These are phyloP conservation scores for Dicyrtoma fusca DNA, from an alignment of 2,888 invertebrate species.

Conservation along the genomic window DNA sequence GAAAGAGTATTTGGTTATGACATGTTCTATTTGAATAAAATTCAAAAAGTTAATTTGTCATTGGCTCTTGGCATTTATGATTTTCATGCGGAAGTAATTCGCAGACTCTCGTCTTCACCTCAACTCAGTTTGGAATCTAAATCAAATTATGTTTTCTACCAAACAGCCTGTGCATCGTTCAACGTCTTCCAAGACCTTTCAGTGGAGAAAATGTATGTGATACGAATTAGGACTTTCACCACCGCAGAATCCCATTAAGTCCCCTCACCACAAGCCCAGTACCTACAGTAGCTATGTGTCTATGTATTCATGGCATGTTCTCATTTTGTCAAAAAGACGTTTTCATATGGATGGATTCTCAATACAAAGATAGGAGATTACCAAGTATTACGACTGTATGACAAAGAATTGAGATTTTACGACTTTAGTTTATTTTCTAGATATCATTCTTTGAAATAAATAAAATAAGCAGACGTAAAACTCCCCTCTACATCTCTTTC, in stretches of 20 bases:
- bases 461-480: not conserved
- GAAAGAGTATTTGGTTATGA: not conserved
- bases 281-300: too few species aligned
- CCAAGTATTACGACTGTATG: constrained; percentile 15
- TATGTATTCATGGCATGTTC: too few species aligned
- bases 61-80: constrained; percentile 3
- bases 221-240: not conserved
- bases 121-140: not conserved
- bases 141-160: not conserved
- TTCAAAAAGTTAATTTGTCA: constrained; percentile 17
- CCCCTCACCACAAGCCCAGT: not conserved
- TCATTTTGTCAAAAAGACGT: not conserved
- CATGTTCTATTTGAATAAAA: constrained; percentile 5
- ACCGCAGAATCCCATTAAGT: constrained; percentile 26
- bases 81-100: not conserved
- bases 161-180: not conserved
- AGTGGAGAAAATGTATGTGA: not conserved
- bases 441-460: not conserved
- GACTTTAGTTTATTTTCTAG: too few species aligned
- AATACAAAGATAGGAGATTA: too few species aligned
- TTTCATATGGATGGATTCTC: not conserved
- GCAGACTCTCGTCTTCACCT: not conserved
- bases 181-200: not conserved
- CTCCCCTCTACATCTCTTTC: too few species aligned
- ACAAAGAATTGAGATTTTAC: too few species aligned